Evolutionary conservation across 2,113 vertebrate genomes (phyloP).

Genomic region (Phrynosoma platyrhinos): DNA sequence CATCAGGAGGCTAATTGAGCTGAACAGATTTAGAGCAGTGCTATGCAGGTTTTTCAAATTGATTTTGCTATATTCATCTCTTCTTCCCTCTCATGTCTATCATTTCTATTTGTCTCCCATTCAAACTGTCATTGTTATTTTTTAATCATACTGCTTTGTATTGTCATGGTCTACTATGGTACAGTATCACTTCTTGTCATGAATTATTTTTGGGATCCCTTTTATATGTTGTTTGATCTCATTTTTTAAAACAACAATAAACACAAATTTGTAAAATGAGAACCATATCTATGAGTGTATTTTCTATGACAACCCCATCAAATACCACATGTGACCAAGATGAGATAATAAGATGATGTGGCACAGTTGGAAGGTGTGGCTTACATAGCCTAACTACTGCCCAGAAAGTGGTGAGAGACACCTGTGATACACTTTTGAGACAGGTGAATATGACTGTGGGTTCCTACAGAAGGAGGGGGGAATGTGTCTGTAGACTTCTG

Average conservation of each 20-base stretch:
- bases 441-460: neutral
- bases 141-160: neutral
- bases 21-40: constrained; percentile 20
- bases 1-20: neutral
- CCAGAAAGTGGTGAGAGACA: neutral
- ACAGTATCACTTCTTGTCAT: neutral
- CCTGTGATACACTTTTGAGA: neutral
- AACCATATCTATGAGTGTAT: neutral
- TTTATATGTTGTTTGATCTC: neutral
- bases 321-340: neutral
- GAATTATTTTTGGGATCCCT: neutral
- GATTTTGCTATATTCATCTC: neutral
- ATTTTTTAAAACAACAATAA: neutral
- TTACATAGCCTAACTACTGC: neutral
- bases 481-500: no score
- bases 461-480: no score
- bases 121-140: neutral
- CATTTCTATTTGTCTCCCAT: constrained; percentile 37
- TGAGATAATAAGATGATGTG: neutral
- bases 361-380: neutral
- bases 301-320: neutral
- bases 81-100: neutral
- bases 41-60: neutral
- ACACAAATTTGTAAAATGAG: rapidly evolving
- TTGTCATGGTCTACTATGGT: constrained; percentile 22